Conservation (phyloP, 2,113 vertebrate species). For the Cranoglanis bouderius region DNA sequence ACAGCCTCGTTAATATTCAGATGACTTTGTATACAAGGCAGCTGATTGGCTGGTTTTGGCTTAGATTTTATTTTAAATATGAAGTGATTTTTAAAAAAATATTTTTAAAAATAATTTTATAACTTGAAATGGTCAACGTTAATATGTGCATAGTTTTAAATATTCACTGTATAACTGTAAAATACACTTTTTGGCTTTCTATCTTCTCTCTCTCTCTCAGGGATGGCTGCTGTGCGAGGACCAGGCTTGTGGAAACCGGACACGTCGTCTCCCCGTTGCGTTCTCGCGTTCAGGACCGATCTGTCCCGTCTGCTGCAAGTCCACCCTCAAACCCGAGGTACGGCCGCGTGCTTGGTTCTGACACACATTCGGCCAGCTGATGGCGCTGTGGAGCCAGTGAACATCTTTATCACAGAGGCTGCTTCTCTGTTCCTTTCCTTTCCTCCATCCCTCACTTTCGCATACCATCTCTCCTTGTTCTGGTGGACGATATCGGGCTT, state of each 20-base stretch:
- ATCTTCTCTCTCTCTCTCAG: constrained; percentile 64
- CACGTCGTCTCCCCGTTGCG: constrained; percentile 81
- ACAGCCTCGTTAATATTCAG: not conserved
- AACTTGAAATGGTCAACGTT: not conserved
- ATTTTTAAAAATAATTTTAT: not conserved
- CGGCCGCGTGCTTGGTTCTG: not conserved
- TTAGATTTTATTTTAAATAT: not conserved
- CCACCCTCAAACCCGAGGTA: constrained; percentile 87
- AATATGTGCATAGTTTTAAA: not conserved
- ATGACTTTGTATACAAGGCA: not conserved
- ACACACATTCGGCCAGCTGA: constrained; percentile 69
- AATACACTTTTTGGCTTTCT: constrained; percentile 13
- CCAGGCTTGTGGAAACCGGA: constrained; percentile 85
- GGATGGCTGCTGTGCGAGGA: constrained; percentile 96
- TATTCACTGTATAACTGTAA: not conserved
- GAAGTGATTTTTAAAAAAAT: not conserved
- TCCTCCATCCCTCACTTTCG: not conserved
- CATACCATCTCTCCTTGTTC: not conserved
- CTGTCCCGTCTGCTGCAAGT: constrained; percentile 86
- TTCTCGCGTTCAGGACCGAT: constrained; percentile 88
- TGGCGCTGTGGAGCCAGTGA: constrained; percentile 76
- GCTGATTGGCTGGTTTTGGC: not conserved
- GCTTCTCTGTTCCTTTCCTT: constrained; percentile 14
- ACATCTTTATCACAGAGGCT: constrained; percentile 8
- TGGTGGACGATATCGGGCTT: not conserved